Evolutionary conservation across 2,113 vertebrate genomes (phyloP).

Genomic region (Suricata suricatta): DNA sequence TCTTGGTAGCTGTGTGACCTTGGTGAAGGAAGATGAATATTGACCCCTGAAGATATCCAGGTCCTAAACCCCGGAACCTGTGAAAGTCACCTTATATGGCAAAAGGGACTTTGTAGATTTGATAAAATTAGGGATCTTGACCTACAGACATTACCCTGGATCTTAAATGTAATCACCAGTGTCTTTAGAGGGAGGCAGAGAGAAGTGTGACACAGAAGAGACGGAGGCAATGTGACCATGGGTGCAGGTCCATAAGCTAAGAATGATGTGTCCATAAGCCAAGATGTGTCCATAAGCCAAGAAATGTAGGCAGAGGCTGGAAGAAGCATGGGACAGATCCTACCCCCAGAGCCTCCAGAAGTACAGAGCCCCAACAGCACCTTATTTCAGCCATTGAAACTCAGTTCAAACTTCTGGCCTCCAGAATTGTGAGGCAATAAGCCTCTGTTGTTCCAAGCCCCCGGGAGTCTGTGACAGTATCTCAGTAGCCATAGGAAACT

Average conservation of each 20-base stretch:
- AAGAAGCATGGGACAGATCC: not conserved
- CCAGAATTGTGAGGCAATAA: not conserved
- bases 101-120: not conserved
- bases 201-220: not conserved
- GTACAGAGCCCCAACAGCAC: not conserved
- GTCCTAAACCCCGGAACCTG: not conserved
- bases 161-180: not conserved
- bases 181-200: not conserved
- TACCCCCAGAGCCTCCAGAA: not conserved
- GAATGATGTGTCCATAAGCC: not conserved
- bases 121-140: not conserved
- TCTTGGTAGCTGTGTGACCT: not conserved
- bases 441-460: not conserved
- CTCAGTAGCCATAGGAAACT: not conserved
- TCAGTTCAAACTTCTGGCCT: not conserved
- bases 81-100: not conserved
- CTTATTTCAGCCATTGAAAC: not conserved
- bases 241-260: not conserved
- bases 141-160: not conserved
- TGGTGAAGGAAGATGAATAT: not conserved
- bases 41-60: not conserved
- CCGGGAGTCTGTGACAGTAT: not conserved
- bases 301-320: too few relatives aligned
- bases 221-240: not conserved
- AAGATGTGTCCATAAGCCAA: not conserved